Evolutionary conservation across 2,888 invertebrate genomes (phyloP).

Genomic region (Macrosiphum euphorbiae): DNA sequence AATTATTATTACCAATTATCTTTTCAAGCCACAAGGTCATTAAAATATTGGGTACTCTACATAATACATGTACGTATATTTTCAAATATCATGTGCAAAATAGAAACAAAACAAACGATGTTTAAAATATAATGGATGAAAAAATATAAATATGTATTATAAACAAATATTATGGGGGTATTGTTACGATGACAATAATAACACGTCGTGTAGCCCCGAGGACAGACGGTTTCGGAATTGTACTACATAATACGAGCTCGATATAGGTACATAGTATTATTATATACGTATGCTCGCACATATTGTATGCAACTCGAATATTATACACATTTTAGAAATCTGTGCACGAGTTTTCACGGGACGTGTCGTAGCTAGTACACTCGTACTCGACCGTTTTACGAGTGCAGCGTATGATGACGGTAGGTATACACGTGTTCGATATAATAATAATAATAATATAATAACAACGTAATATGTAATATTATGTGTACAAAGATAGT

Average conservation of each 20-base stretch:
- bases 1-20: neutral
- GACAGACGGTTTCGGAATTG: neutral
- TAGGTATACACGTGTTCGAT: neutral
- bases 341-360: neutral
- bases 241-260: neutral
- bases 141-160: neutral
- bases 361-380: neutral
- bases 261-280: neutral
- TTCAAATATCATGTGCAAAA: neutral
- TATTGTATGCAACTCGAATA: slow-evolving; percentile 5
- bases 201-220: neutral
- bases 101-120: neutral
- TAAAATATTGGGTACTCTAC: neutral
- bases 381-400: slow-evolving; percentile 2
- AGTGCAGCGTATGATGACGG: neutral
- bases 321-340: neutral
- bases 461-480: neutral
- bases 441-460: neutral
- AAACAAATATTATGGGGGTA: neutral
- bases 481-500: neutral
- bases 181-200: neutral
- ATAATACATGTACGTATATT: neutral
- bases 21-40: neutral
- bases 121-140: neutral
- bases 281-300: neutral